These are phyloP conservation scores for Galeruca laticollis DNA, from an alignment of 2,888 invertebrate species.

Conservation along the genomic window DNA sequence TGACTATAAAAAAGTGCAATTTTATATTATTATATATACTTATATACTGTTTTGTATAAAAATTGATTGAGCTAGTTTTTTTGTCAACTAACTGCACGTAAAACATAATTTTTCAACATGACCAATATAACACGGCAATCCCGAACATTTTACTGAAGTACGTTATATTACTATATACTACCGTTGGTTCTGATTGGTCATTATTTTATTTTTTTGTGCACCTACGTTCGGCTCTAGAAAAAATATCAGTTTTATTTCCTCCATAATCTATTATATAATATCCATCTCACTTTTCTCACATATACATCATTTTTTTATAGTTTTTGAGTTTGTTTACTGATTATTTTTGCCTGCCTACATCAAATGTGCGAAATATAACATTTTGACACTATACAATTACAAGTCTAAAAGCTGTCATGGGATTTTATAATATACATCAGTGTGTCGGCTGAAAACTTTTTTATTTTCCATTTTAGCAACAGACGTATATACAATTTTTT, in stretches of 20 bases:
- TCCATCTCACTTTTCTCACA: too few species aligned
- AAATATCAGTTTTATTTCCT: constrained; percentile 19
- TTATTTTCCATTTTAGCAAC: too few species aligned
- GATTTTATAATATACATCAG: too few species aligned
- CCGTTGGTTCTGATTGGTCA: constrained; percentile 37
- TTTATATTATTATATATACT: too few species aligned
- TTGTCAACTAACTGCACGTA: constrained; percentile 25
- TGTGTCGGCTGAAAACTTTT: too few species aligned
- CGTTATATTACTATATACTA: constrained; percentile 24
- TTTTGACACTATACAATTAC: constrained; percentile 26
- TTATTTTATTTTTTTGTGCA: constrained; percentile 25
- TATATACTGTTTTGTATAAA: too few species aligned
- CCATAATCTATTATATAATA: constrained; percentile 3
- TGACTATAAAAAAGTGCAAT: too few species aligned
- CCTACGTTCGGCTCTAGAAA: constrained; percentile 7
- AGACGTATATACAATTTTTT: too few species aligned
- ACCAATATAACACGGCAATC: constrained; percentile 50
- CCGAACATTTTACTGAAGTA: constrained; percentile 58
- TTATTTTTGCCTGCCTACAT: constrained; percentile 31
- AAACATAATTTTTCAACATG: constrained; percentile 32
- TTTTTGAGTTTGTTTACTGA: constrained; percentile 53
- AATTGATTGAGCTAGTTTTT: neutral
- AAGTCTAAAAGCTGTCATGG: too few species aligned
- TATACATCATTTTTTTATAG: constrained; percentile 29
- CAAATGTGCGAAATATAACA: constrained; percentile 49